Conservation (phyloP, 2,888 invertebrate genomes). For the Cephus nigrinus region DNA sequence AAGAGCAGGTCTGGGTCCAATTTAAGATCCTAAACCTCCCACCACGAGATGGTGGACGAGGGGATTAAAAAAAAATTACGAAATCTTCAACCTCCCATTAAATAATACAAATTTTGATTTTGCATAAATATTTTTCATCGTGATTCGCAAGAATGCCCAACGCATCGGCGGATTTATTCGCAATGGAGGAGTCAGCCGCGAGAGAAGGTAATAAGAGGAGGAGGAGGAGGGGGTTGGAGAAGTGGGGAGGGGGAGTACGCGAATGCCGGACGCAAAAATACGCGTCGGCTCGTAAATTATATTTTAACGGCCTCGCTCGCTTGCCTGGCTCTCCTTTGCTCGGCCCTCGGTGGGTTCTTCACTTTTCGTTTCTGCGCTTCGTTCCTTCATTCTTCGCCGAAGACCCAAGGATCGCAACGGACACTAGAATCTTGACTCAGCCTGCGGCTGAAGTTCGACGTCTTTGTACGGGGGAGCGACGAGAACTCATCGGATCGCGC, state of each 20-base stretch:
- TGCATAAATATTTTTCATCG: background rate
- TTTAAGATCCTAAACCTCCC: background rate
- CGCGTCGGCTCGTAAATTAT: slow-evolving; percentile 45
- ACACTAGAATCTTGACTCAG: background rate
- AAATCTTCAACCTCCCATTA: background rate
- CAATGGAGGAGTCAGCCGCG: slow-evolving; percentile 5
- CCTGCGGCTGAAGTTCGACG: background rate
- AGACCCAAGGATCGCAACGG: background rate
- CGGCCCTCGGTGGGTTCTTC: slow-evolving; percentile 4
- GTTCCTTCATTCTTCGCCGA: background rate
- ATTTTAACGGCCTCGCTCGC: slow-evolving; percentile 34
- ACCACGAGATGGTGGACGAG: too few species aligned
- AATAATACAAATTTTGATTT: background rate
- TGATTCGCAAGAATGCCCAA: background rate
- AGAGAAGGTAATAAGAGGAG: slow-evolving; percentile 25
- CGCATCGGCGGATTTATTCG: slow-evolving; percentile 12
- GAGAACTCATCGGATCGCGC: background rate
- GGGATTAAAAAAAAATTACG: background rate
- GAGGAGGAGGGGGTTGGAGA: background rate
- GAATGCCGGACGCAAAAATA: slow-evolving; percentile 39
- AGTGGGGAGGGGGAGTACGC: background rate
- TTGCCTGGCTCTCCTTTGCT: background rate
- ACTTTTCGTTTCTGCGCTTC: background rate
- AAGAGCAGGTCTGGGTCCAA: background rate
- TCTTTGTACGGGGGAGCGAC: background rate